These are phyloP conservation scores for Coelogynopora nodosa DNA, from an alignment of 2,888 invertebrate species.

Conservation along the genomic window DNA sequence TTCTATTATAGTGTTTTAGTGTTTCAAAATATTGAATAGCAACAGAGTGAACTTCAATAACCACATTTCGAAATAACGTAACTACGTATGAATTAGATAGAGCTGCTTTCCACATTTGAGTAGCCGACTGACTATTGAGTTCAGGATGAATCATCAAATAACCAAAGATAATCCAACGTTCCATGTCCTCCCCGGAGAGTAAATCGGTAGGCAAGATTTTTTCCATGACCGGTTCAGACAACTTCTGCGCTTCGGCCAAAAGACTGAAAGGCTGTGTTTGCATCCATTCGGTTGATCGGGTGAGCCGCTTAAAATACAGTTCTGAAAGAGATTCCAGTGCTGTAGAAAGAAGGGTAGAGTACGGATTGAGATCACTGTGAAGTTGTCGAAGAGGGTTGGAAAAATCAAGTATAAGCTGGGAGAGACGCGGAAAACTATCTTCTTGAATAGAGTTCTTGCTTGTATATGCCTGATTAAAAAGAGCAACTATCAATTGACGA, in stretches of 20 bases:
- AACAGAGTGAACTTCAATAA: constrained; percentile 87
- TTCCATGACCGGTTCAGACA: constrained; percentile 86
- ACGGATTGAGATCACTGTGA: constrained; percentile 91
- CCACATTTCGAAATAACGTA: constrained; percentile 91
- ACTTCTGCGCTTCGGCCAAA: constrained; percentile 85
- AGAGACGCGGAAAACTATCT: constrained; percentile 78
- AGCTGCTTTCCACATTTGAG: constrained; percentile 62
- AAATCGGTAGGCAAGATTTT: constrained; percentile 97
- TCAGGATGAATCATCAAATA: constrained; percentile 44
- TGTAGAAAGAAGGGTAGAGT: constrained; percentile 72
- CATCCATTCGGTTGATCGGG: constrained; percentile 86
- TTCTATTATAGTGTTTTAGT: constrained; percentile 74
- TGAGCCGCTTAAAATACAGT: constrained; percentile 78
- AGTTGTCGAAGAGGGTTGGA: constrained; percentile 81
- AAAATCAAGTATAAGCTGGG: constrained; percentile 95
- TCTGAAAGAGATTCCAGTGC: constrained; percentile 82
- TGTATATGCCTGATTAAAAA: constrained; percentile 96
- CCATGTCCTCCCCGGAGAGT: constrained; percentile 86
- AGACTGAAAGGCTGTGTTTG: constrained; percentile 71
- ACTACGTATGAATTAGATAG: constrained; percentile 89
- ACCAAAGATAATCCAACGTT: constrained; percentile 81
- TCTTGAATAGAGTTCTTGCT: constrained; percentile 67
- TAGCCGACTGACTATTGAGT: constrained; percentile 34
- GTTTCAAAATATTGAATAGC: constrained; percentile 87
- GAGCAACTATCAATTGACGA: constrained; percentile 87